Evolutionary conservation across 2,113 vertebrate genomes (phyloP).

Genomic region (Zosterops borbonicus): DNA sequence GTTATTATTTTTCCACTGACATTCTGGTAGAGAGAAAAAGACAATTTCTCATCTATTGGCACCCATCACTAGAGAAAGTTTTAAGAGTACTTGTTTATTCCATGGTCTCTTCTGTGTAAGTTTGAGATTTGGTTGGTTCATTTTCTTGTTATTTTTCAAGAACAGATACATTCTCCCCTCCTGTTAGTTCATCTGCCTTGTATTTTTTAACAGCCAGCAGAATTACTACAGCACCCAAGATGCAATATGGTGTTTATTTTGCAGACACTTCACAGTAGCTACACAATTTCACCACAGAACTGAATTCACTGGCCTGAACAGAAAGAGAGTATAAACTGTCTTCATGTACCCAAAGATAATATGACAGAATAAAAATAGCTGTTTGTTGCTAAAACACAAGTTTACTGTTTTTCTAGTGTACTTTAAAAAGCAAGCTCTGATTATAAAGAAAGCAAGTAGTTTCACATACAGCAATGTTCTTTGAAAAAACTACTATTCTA

Average conservation of each 20-base stretch:
- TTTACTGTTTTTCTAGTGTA: background rate
- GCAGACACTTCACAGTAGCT: background rate
- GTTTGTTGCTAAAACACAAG: background rate
- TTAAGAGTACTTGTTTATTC: background rate
- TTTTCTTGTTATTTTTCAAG: background rate
- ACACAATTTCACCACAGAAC: background rate
- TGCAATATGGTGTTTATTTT: background rate
- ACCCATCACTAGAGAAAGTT: background rate
- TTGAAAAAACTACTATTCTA: background rate
- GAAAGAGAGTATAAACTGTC: background rate
- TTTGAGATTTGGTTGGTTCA: background rate
- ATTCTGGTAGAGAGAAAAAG: background rate
- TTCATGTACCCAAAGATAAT: background rate
- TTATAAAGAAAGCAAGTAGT: background rate
- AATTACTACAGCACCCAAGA: background rate
- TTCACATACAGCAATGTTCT: background rate
- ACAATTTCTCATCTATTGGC: background rate
- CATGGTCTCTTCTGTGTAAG: background rate
- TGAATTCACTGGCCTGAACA: background rate
- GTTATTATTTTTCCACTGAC: background rate
- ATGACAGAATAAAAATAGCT: background rate
- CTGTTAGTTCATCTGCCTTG: background rate
- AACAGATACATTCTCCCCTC: background rate
- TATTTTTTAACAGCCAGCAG: background rate
- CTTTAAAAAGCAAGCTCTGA: background rate